Conservation (phyloP, 2,113 vertebrate species). For the Proterorhinus semilunaris region DNA sequence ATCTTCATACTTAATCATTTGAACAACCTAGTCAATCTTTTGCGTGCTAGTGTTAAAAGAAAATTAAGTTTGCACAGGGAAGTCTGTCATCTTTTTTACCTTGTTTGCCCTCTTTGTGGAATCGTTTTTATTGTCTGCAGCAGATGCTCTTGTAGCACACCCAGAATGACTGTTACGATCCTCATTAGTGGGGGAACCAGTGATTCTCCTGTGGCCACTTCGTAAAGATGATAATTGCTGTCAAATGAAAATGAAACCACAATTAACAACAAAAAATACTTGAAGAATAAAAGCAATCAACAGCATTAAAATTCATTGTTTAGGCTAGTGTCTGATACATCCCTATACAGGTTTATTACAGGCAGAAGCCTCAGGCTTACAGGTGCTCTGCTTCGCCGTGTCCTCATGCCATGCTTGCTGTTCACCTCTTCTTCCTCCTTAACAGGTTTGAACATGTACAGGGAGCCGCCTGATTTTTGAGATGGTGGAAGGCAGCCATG, state of each 20-base stretch:
- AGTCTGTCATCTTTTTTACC: slow-evolving; percentile 63
- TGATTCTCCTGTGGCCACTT: slow-evolving; percentile 94
- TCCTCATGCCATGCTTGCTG: slow-evolving; percentile 98
- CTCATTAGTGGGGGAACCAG: slow-evolving; percentile 87
- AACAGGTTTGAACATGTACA: slow-evolving; percentile 98
- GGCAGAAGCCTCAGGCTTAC: slow-evolving; percentile 70
- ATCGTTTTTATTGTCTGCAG: slow-evolving; percentile 89
- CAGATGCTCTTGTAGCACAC: slow-evolving; percentile 86
- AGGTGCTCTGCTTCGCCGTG: slow-evolving; percentile 90
- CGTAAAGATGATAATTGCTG: slow-evolving; percentile 92
- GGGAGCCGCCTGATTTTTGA: slow-evolving; percentile 86
- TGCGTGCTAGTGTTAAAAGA: background rate
- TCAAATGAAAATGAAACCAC: slow-evolving; percentile 24
- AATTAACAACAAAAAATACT: background rate
- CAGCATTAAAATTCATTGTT: background rate
- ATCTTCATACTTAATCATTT: background rate
- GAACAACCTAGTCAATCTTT: background rate
- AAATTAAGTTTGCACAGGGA: background rate
- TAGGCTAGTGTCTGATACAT: background rate
- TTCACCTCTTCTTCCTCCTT: slow-evolving; percentile 96
- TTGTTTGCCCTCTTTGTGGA: slow-evolving; percentile 86
- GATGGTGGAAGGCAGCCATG: slow-evolving; percentile 91
- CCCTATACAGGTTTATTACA: background rate
- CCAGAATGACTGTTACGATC: slow-evolving; percentile 88
- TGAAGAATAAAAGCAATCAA: background rate